These are phyloP conservation scores for Dryobates pubescens DNA, from an alignment of 2,797 vertebrate genomes.

Conservation along the genomic window DNA sequence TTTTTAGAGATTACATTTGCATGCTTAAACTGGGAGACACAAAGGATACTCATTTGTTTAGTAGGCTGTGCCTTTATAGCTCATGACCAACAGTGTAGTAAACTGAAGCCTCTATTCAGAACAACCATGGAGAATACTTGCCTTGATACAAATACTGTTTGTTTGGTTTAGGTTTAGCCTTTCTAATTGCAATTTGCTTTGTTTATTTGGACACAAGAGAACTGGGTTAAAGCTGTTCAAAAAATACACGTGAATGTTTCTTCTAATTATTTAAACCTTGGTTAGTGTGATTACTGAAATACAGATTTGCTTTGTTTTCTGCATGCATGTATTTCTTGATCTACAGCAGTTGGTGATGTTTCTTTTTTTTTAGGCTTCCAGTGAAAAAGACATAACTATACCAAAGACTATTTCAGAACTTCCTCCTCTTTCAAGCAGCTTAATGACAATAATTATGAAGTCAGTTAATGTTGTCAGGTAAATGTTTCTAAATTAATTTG, in stretches of 20 bases:
- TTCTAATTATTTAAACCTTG: neutral
- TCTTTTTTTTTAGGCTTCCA: constrained; percentile 77
- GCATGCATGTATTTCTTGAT: neutral
- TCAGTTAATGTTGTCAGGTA: constrained; percentile 85
- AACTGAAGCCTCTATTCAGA: neutral
- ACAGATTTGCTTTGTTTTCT: neutral
- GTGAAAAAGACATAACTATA: constrained; percentile 76
- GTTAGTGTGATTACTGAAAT: neutral
- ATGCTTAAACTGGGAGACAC: neutral
- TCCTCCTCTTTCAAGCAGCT: constrained; percentile 85
- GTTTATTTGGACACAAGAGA: neutral
- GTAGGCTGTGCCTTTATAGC: neutral
- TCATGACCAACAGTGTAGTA: neutral
- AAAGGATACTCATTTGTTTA: neutral
- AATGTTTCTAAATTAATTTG: neutral
- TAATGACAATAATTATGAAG: constrained; percentile 84
- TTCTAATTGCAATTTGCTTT: neutral
- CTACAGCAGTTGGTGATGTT: neutral
- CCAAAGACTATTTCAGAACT: constrained; percentile 84
- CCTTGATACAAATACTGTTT: neutral
- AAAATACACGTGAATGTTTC: neutral
- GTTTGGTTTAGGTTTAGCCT: neutral
- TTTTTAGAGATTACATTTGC: neutral
- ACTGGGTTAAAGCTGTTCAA: neutral
- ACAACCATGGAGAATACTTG: neutral